Percentiles rank a stretch among this genome's conserved stretches.
Evolutionary conservation across 2,888 invertebrate species (phyloP).

Genomic region (Drosophila limbata): DNA sequence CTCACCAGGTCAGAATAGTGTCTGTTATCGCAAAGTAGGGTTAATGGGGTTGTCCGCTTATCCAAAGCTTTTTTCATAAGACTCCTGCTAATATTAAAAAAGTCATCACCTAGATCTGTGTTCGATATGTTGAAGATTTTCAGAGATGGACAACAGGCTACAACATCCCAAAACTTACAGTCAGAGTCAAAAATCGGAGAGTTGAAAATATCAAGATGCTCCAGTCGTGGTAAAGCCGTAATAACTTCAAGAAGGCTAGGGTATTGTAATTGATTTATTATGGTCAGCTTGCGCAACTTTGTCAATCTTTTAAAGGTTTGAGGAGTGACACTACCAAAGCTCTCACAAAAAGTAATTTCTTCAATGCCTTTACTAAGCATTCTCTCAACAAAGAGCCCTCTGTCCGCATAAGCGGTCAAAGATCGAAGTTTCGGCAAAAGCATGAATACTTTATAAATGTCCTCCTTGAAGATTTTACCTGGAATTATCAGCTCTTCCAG

Average conservation of each 20-base stretch:
- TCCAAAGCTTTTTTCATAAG: background rate
- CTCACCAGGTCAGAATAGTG: constrained; percentile 14
- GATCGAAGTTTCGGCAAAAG: constrained; percentile 18
- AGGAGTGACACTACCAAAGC: too few species aligned
- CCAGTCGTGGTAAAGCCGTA: background rate
- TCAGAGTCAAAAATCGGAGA: background rate
- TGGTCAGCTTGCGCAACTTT: constrained; percentile 15
- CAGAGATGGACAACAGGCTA: background rate
- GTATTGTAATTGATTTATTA: constrained; percentile 17
- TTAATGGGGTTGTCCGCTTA: background rate
- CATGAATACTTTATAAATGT: background rate
- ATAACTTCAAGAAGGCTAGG: constrained; percentile 1
- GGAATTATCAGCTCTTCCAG: constrained; percentile 23
- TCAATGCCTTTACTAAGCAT: constrained; percentile 6
- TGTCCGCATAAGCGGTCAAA: background rate
- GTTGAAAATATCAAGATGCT: background rate
- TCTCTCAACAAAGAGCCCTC: background rate
- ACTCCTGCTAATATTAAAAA: background rate
- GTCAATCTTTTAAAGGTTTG: background rate
- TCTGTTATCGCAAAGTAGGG: background rate
- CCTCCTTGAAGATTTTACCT: accelerated
- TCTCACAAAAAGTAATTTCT: constrained; percentile 2
- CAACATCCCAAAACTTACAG: background rate
- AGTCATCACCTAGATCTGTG: background rate
- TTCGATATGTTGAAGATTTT: background rate